Evolutionary conservation across 2,888 invertebrate species (phyloP), one percentile per base, ranked within the genome.

Genomic region (Andrena minutula): DNA sequence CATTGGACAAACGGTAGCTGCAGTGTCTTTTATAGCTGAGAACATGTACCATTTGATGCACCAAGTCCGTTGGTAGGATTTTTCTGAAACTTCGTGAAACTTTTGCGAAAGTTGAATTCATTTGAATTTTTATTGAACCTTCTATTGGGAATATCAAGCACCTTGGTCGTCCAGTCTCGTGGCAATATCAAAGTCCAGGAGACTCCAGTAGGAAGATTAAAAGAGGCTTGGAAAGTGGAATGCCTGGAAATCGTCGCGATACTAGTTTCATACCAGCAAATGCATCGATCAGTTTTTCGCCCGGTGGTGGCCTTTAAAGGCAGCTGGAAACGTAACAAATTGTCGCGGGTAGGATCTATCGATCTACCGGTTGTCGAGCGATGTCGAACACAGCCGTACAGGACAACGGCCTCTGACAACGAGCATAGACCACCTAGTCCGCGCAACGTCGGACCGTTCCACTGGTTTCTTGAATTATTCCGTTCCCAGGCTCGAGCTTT

Each of bases 391-490:
- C 10, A 35, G 26, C 8, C 58, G 53, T 53, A 64, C 47, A 49
- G 72, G 65, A 65, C 77, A 77, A 77, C 35, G 65, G 49, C 65
- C 77, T 77, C 60, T 8, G 10, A 41, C 41, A 16, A 28, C 64
- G 23, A 35, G 63, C 63, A 2, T 35, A 47, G 35, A 72, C 64
- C 76, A 58, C 47, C 65, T 71, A 71, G 64, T 10, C 47, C 53
- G 41, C 1, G 41, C 10, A 23, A 20, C 51, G 0, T 30, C 30
- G n/a, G 28, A 53, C 28, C 35, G 12, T 53, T 26, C 35, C 63
- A 16, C 26, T 1, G 23, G 32, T 64, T 64, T 70, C 10, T 64
- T 56, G n/a, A 63, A 70, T 64, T 64, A 75, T 32, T 32, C 60
- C 7, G 68, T 20, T 41, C 41, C 41, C 41, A 41, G 47, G 47